These are phyloP conservation scores for Syncerus caffer DNA, from an alignment of 2,797 vertebrate species.

Conservation along the genomic window DNA sequence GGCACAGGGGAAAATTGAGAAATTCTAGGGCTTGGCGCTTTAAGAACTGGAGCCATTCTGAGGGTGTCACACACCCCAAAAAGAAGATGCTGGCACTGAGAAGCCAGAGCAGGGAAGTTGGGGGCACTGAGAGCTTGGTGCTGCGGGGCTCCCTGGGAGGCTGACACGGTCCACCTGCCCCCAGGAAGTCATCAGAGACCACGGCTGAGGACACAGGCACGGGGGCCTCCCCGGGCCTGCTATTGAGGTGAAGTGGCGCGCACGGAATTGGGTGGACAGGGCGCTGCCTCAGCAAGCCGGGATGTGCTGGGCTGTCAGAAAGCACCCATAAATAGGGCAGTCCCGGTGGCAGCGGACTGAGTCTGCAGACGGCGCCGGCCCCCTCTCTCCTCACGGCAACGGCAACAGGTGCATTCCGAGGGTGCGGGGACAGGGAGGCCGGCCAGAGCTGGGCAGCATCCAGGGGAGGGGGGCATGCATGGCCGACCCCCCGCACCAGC, in stretches of 20 bases:
- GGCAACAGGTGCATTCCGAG: constrained; percentile 21
- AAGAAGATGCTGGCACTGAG: not conserved
- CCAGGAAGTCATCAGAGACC: constrained; percentile 14
- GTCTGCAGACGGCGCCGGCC: constrained; percentile 21
- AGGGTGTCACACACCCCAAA: accelerated
- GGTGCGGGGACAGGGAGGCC: not conserved
- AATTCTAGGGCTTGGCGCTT: not conserved
- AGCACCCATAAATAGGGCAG: constrained; percentile 87
- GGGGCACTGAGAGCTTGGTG: accelerated
- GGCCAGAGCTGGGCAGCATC: no score
- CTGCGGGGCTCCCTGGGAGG: not conserved
- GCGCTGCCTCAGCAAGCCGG: constrained; percentile 88
- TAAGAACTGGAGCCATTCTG: not conserved
- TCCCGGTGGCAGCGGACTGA: not conserved
- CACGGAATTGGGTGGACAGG: constrained; percentile 87
- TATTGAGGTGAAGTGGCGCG: constrained; percentile 87
- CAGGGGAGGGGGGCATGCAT: accelerated
- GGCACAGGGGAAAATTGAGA: not conserved
- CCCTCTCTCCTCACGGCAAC: not conserved
- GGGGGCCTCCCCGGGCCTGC: constrained; percentile 57
- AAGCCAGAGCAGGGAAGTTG: not conserved
- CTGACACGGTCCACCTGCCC: not conserved
- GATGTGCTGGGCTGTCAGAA: constrained; percentile 90
- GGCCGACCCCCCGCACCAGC: not conserved
- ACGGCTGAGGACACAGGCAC: not conserved